Percentiles rank a stretch among this genome's conserved stretches.
Evolutionary conservation across 2,113 vertebrate species (phyloP).

Genomic region (Toxostoma redivivum): DNA sequence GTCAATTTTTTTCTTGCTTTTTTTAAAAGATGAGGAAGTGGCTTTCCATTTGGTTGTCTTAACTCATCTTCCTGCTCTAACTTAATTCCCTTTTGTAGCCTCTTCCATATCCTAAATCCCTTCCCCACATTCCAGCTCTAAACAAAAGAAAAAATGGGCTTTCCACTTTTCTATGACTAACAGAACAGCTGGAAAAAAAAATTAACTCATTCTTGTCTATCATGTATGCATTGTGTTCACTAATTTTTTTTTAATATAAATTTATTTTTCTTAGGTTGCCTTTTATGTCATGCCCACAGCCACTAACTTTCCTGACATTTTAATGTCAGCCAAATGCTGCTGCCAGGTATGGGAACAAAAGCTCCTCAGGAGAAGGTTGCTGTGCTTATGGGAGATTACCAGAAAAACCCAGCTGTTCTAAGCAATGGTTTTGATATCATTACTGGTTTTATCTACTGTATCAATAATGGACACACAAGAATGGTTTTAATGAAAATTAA

Average conservation of each 20-base stretch:
- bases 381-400: background rate
- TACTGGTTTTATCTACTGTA: background rate
- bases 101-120: background rate
- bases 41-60: background rate
- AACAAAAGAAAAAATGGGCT: background rate
- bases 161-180: background rate
- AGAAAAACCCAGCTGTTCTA: background rate
- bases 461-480: background rate
- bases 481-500: background rate
- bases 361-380: background rate
- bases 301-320: background rate
- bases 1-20: background rate
- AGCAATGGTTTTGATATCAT: background rate
- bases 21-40: background rate
- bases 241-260: background rate
- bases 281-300: background rate
- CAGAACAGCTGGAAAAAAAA: background rate
- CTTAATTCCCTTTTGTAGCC: background rate
- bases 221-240: fast-evolving
- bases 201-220: background rate
- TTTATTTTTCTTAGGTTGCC: background rate
- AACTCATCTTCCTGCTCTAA: background rate
- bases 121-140: background rate
- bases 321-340: background rate
- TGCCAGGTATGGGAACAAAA: background rate